Percentiles rank a stretch among this genome's conserved stretches.
Conservation (phyloP, 2,888 invertebrate species). For the Ethmia dodecea region DNA sequence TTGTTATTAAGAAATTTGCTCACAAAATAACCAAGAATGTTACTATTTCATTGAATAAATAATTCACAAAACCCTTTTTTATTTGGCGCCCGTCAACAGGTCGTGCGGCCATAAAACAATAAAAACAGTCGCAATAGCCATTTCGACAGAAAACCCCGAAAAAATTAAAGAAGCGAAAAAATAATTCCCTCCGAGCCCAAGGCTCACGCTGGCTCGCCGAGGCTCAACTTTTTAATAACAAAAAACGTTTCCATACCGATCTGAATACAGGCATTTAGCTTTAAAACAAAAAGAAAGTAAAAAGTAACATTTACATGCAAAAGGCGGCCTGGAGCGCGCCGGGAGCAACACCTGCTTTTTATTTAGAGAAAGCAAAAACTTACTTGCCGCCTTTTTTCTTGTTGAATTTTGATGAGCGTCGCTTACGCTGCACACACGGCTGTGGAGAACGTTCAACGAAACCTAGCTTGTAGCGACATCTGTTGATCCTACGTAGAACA, state of each 20-base stretch:
- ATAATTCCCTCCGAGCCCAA: background rate
- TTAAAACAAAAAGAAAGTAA: constrained; percentile 12
- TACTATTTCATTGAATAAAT: too few species aligned
- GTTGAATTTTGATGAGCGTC: constrained; percentile 28
- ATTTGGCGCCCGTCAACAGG: too few species aligned
- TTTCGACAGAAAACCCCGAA: too few species aligned
- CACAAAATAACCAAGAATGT: too few species aligned
- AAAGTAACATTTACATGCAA: constrained; percentile 25
- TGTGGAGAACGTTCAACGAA: background rate
- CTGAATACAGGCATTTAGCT: constrained; percentile 17
- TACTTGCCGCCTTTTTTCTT: constrained; percentile 21
- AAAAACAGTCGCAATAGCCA: too few species aligned
- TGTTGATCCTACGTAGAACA: too few species aligned
- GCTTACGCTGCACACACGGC: constrained; percentile 15
- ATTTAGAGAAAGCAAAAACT: constrained; percentile 24
- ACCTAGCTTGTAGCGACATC: too few species aligned
- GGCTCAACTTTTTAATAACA: constrained; percentile 3
- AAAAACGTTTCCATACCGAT: background rate
- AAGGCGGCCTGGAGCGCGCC: constrained; percentile 11
- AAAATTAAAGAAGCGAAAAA: background rate
- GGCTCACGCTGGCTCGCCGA: constrained; percentile 1
- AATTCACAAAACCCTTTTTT: too few species aligned
- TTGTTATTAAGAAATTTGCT: too few species aligned
- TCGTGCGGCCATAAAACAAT: too few species aligned
- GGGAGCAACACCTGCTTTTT: constrained; percentile 27